Conservation (phyloP, 2,113 vertebrate species). For the Mesocricetus auratus region DNA sequence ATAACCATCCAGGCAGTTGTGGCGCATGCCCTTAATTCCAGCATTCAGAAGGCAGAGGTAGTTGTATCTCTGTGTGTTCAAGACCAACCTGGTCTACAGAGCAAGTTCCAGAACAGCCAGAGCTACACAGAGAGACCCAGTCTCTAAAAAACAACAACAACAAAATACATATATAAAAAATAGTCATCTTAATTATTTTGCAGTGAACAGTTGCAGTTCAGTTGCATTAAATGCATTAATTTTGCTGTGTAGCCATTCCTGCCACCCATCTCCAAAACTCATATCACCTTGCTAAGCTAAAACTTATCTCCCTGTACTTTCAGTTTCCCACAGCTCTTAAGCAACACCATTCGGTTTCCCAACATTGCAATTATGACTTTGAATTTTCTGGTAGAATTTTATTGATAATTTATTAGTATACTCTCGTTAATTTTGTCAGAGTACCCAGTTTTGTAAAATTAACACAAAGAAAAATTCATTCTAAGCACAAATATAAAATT, state of each 20-base stretch:
- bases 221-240: background rate
- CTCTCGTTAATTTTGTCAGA: background rate
- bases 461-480: conserved; percentile 20
- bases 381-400: background rate
- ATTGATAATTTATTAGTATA: background rate
- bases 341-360: background rate
- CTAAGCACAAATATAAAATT: conserved; percentile 2
- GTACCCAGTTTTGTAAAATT: background rate
- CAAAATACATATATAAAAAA: too few relatives aligned
- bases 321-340: background rate
- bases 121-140: too few relatives aligned
- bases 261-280: background rate
- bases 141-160: too few relatives aligned
- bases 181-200: background rate
- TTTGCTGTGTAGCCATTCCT: background rate
- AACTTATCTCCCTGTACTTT: background rate
- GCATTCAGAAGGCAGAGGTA: too few relatives aligned
- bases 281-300: background rate
- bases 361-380: background rate
- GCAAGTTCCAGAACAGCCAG: too few relatives aligned
- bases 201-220: background rate
- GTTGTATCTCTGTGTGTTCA: too few relatives aligned
- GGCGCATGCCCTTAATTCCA: too few relatives aligned
- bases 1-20: background rate
- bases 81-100: too few relatives aligned